Evolutionary conservation across 2,888 invertebrate species (phyloP), one percentile per base, ranked within the genome.

Genomic region (Anorthoa munda): DNA sequence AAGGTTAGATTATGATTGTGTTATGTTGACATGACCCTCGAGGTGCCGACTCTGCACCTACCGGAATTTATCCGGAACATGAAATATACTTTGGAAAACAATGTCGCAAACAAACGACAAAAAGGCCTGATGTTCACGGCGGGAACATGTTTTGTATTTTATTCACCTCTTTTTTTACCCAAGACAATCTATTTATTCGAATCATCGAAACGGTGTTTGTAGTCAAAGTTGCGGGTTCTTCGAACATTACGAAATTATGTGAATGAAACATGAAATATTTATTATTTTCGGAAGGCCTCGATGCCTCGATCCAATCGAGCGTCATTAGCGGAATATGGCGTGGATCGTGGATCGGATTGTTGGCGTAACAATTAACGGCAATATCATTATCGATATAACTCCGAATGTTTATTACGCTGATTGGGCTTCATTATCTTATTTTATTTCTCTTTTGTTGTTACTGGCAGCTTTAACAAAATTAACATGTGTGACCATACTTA

Each of bases 1-100:
- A 86, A 85, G 74, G 81, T 72, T 74, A 85, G 85, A 76, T 87
- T 86, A 87, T 84, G 86, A 84, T 84, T 84, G 84, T 85, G 83
- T 85, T 81, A 79, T 81, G 81, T 85, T 84, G 86, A 86, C 84
- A 83, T 77, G 75, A 76, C 86, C 86, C 77, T 83, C 68, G 73
- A 85, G 71, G 67, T 76, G 83, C 83, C 70, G 75, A 82, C 70
- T 79, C 64, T 55, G 74, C 81, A 77, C 63, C 72, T 68, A 45
- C 46, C 26, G 45, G 53, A 73, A 67, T 78, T 82, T 84, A 77
- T 74, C 64, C 75, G 58, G 66, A 23, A 75, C 64, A 75, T 77
- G 72, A 84, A 79, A 85, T 75, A 77, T 46, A 73, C 45, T 68
- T 66, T 64, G 64, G 69, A 84, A 84, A 83, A 84, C 81, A 83